Evolutionary conservation across 1,140 invertebrate genomes (phyloP), one percentile per base, ranked within the genome.

Genomic region (Drosophila ambigua): DNA sequence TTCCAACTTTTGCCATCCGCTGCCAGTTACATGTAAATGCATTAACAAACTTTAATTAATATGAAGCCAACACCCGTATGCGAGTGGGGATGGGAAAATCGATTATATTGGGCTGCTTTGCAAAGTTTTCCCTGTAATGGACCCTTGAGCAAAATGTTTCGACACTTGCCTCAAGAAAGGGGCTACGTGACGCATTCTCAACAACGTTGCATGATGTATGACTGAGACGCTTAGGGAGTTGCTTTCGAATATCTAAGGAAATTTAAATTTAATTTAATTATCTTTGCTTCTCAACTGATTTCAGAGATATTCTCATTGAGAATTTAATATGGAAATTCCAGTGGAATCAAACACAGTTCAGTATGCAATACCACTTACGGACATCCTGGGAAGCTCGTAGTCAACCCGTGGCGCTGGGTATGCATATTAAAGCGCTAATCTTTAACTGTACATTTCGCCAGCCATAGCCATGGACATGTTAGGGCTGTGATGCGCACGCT

Each of bases 21-120:
- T 52, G n/a, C 26, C 26, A 28, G 26, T 7, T 60, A 49, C 66
- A 49, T 44, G 64, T 51, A 51, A 69, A 69, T 69, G 66, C 66
- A 69, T 71, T 71, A 71, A 45, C 45, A 69, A 71, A 71, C 64
- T 71, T 71, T 69, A 71, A 71, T 71, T 71, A 71, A 69, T 71
- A 58, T 71, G 67, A 39, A 39, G 35, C 35, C 35, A 39, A 39
- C 4, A 39, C 35, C 11, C 35, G 4, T 39, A 13, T 50, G 20
- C 45, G 11, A 35, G 26, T 6, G 4, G 31, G n/a, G 20, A 26
- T 20, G n/a, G 64, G 61, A 13, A 24, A 26, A 71, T 71, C 52
- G 67, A 69, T 71, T 69, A 11, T 39, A 71, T 69, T 68, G 28
- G 16, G 8, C 54, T 48, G 51, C 44, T 35, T 43, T 20, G 3